Base-by-base conservation (phyloP, 2,113 vertebrate genomes). In the Pandion haliaetus region DNA sequence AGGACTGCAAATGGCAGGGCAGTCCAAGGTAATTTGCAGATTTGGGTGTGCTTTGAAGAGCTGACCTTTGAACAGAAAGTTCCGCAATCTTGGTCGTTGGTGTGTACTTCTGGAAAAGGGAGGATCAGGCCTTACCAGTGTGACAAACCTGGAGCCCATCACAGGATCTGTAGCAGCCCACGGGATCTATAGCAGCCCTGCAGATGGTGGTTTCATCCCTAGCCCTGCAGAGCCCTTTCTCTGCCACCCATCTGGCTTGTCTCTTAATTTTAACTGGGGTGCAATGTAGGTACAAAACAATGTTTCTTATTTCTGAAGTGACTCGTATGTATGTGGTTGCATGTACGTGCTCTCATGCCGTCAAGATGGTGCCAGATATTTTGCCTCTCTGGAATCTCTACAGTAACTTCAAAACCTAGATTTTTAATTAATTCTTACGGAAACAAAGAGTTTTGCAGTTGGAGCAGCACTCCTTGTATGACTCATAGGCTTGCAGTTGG, bases 251-350 rank as follows among this genome's bases (percentile, higher is more conserved):
- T 29, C 19, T 26, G 11, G 1, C 38, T n/a, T 40, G 20, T 40
- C n/a, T 32, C n/a, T 61, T 76, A 20, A 19, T 58, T 93, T 52
- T 70, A 67, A 14, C 24, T 4, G 5, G 28, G 21, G 3, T 31
- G 34, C 59, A 55, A 1, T 8, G 40, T 31, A 61, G 25, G 12
- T 19, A 31, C 17, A 65, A 59, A 66, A 6, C n/a, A 40, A 5
- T 1, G 11, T 19, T 10, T 71, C 44, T 21, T 42, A 10, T 3
- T 77, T 86, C 54, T 36, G 29, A 15, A 50, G 26, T 54, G 63
- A 32, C 26, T 85, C 1, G 0, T 23, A 1, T 14, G 20, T 34
- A 28, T 0, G 6, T 45, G n/a, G 17, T 29, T 50, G 34, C 24
- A 13, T 29, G 14, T 34, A 8, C 0, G 7, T 25, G 12, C 40